A percentile compares a stretch with the other conserved stretches of the same genome.
phyloP scores from a whole-genome alignment of 2,113 vertebrate genomes.

The Brienomyrus brachyistius region DNA sequence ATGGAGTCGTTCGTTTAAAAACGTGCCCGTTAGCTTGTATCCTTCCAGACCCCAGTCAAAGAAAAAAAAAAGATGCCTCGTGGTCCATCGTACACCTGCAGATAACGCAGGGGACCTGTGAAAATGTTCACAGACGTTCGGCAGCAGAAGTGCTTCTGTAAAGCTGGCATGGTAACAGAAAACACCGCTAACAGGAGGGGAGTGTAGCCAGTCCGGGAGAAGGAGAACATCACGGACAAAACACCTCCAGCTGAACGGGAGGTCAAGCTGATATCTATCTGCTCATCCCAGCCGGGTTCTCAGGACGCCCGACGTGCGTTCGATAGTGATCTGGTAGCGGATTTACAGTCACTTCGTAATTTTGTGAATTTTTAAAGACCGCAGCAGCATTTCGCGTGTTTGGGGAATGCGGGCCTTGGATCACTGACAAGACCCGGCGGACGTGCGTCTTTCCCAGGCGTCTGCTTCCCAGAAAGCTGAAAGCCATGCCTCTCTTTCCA shows the following conservation, averaged over 20 bases:
- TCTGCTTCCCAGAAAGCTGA: neutral
- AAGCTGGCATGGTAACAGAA: neutral
- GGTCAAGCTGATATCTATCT: neutral
- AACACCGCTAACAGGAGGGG: neutral
- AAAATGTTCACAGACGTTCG: neutral
- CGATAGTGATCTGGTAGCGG: neutral
- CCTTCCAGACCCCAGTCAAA: neutral
- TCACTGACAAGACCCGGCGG: neutral
- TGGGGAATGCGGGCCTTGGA: neutral
- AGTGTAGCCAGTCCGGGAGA: neutral
- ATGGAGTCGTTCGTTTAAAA: neutral
- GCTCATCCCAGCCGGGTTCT: neutral
- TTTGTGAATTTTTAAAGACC: neutral
- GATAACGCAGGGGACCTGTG: neutral
- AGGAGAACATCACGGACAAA: neutral
- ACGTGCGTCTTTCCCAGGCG: neutral
- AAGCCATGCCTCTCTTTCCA: neutral
- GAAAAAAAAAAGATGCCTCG: neutral
- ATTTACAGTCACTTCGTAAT: neutral
- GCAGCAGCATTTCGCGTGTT: neutral
- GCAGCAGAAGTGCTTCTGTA: neutral
- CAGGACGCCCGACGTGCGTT: too few species aligned
- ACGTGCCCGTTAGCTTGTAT: neutral
- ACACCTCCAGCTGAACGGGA: neutral
- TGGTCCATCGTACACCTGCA: neutral